A percentile compares a stretch with the other conserved stretches of the same genome.
Evolutionary conservation across 2,113 vertebrate genomes (phyloP).

Genomic region (Phyllostomus hastatus): DNA sequence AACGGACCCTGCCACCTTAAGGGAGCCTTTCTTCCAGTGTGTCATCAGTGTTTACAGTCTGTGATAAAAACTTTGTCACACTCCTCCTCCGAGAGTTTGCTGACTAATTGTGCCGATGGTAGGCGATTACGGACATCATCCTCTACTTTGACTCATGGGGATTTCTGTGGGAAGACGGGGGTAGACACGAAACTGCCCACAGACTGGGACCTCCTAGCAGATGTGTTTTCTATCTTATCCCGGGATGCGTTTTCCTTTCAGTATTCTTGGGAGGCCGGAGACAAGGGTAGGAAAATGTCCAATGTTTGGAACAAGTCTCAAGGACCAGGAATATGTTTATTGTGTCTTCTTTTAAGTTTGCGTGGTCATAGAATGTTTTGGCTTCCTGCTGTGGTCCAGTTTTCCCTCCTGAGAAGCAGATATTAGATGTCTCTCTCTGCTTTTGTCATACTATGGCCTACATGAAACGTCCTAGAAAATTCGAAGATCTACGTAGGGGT

Average conservation of each 20-base stretch:
- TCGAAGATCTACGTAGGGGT: not conserved
- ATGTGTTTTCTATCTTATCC: not conserved
- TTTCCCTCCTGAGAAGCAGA: conserved; percentile 38
- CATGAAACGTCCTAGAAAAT: not conserved
- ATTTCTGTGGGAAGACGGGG: not conserved
- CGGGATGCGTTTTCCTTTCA: conserved; percentile 48
- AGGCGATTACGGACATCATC: not conserved
- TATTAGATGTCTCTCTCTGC: not conserved
- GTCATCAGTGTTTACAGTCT: not conserved
- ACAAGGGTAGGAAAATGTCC: not conserved
- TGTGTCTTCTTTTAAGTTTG: not conserved
- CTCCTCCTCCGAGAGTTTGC: not conserved
- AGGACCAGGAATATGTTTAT: conserved; percentile 40
- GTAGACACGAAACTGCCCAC: not conserved
- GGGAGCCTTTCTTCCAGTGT: not conserved
- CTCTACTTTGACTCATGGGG: not conserved
- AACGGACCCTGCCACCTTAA: not conserved
- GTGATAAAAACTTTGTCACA: not conserved
- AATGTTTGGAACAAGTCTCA: conserved; percentile 50
- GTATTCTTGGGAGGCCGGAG: not conserved
- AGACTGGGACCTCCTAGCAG: conserved; percentile 5
- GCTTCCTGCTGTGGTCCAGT: conserved; percentile 1
- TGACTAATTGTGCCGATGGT: not conserved
- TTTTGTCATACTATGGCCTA: not conserved
- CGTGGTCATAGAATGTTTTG: not conserved